A percentile compares a stretch with the other conserved stretches of the same genome.
These are phyloP conservation scores for Smittia sp. DNA, from an alignment of 2,888 invertebrate species.

Conservation along the genomic window DNA sequence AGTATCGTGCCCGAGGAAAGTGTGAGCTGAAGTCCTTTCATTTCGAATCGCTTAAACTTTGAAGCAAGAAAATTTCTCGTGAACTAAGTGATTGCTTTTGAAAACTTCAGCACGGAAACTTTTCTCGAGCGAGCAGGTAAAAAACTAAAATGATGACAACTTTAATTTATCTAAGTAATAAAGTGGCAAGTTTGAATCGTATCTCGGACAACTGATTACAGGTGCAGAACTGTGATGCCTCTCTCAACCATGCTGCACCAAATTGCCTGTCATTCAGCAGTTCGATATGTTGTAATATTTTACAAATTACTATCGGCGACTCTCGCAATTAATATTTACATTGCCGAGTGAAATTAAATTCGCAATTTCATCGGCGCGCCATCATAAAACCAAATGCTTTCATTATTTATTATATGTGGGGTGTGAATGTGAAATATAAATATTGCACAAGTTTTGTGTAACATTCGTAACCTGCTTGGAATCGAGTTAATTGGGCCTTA, in stretches of 20 bases:
- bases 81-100: slow-evolving; percentile 3
- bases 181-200: slow-evolving; percentile 3
- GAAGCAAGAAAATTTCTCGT: background rate
- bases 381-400: background rate
- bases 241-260: background rate
- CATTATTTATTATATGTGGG: background rate
- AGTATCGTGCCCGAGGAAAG: background rate
- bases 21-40: background rate
- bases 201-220: slow-evolving; percentile 14
- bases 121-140: background rate
- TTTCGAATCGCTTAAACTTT: background rate
- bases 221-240: background rate
- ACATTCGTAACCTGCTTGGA: too few species aligned
- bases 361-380: background rate
- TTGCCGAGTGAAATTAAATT: background rate
- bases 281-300: slow-evolving; percentile 25
- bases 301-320: slow-evolving; percentile 25
- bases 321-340: background rate
- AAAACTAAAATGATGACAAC: background rate
- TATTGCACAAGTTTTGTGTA: too few species aligned
- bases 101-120: background rate
- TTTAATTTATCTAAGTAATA: background rate
- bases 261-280: background rate
- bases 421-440: too few species aligned
- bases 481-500: too few species aligned